phyloP scores from a whole-genome alignment of 2,113 vertebrate genomes.

The Coreoperca whiteheadi region DNA sequence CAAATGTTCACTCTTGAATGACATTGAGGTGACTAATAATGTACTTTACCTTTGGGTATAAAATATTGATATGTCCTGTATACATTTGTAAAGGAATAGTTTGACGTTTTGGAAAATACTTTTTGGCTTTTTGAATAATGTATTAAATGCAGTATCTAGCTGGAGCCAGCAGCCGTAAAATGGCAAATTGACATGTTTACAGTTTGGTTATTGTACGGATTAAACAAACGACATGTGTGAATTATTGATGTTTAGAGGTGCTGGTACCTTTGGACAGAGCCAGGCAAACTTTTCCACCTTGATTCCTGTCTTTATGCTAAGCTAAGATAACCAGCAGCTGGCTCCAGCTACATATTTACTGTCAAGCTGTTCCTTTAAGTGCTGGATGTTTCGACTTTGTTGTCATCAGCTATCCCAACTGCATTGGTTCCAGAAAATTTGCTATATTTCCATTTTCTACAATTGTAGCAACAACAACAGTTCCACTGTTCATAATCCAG shows the following conservation, averaged over 20 bases:
- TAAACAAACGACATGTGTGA: background rate
- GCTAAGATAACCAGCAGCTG: background rate
- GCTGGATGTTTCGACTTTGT: too few species aligned
- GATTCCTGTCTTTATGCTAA: slow-evolving; percentile 1
- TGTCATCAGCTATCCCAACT: background rate
- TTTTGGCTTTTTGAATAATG: too few species aligned
- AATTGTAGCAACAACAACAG: slow-evolving; percentile 5
- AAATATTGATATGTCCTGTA: background rate
- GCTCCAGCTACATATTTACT: background rate
- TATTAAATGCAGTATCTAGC: too few species aligned
- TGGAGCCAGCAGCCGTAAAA: background rate
- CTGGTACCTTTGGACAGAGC: background rate
- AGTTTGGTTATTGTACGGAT: background rate
- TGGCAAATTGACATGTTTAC: background rate
- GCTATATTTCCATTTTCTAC: background rate
- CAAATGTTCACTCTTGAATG: slow-evolving; percentile 6
- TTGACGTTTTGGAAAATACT: too few species aligned
- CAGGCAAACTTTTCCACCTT: background rate
- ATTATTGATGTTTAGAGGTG: background rate
- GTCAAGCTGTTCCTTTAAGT: background rate
- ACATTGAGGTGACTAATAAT: background rate
- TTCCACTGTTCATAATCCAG: slow-evolving; percentile 13
- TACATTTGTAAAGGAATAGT: too few species aligned
- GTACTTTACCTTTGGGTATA: background rate
- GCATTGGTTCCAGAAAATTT: slow-evolving; percentile 9